These are phyloP conservation scores for Microtus pennsylvanicus DNA, from an alignment of 2,113 vertebrate genomes.

Conservation along the genomic window DNA sequence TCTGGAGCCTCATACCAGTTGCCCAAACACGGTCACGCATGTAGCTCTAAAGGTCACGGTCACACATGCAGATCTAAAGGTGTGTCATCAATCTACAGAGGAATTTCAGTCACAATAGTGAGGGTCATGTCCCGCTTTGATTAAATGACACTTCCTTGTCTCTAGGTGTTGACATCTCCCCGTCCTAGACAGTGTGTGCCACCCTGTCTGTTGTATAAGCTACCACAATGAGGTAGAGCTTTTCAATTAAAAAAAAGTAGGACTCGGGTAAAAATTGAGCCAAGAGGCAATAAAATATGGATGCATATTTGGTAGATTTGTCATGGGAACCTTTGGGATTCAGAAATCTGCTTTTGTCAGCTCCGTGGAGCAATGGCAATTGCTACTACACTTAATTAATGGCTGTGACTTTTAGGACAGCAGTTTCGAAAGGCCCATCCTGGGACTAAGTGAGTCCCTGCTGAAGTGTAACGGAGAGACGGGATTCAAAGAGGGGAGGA, in stretches of 20 bases:
- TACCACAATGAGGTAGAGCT: not conserved
- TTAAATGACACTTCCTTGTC: not conserved
- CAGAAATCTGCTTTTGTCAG: conserved; percentile 53
- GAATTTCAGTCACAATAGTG: not conserved
- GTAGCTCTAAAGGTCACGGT: not conserved
- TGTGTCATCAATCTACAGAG: not conserved
- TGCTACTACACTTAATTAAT: conserved; percentile 38
- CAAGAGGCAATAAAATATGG: conserved; percentile 38
- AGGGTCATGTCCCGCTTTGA: not conserved
- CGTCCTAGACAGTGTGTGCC: not conserved
- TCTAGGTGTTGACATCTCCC: not conserved
- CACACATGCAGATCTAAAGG: not conserved
- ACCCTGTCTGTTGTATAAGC: not conserved
- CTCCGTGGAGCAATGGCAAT: not conserved
- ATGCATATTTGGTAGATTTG: not conserved
- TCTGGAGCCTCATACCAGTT: not conserved
- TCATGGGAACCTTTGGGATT: conserved; percentile 15
- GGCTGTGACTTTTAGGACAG: conserved; percentile 45
- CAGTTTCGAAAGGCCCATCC: conserved; percentile 36
- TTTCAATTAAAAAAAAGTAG: not conserved
- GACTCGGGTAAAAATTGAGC: not conserved
- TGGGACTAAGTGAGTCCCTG: not conserved
- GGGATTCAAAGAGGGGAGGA: not conserved
- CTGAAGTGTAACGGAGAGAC: not conserved
- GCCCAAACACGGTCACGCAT: not conserved